phyloP scores from a whole-genome alignment of 2,797 vertebrate genomes.

The Pseudochirops corinnae region DNA sequence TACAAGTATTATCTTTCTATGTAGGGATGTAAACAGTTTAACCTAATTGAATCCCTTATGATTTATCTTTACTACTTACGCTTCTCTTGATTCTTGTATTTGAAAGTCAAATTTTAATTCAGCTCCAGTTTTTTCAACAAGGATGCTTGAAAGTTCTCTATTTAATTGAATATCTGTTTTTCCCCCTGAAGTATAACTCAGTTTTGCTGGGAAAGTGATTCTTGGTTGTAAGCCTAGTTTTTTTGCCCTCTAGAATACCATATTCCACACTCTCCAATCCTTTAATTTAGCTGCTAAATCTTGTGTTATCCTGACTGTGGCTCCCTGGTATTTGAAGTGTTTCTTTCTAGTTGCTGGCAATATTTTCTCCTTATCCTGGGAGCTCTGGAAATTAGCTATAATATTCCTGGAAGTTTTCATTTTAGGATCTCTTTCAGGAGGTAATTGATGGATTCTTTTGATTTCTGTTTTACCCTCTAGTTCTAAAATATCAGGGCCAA shows the following conservation, averaged over 20 bases:
- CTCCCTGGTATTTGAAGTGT: neutral
- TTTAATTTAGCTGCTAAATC: neutral
- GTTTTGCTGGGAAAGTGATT: neutral
- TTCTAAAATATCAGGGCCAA: neutral
- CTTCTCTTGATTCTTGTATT: neutral
- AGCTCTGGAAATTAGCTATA: neutral
- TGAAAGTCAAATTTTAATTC: neutral
- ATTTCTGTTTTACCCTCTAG: neutral
- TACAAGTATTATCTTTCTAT: neutral
- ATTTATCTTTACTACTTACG: neutral
- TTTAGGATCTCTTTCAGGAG: neutral
- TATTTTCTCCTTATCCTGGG: neutral
- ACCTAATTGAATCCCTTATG: neutral
- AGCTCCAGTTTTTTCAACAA: neutral
- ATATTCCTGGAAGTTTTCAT: neutral
- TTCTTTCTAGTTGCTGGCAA: neutral
- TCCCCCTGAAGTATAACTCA: neutral
- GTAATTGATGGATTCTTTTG: neutral
- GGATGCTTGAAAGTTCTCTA: neutral
- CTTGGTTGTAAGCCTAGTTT: neutral
- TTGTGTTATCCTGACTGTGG: neutral
- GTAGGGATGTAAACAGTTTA: neutral
- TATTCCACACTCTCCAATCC: neutral
- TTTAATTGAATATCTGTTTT: neutral
- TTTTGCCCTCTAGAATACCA: neutral